Evolutionary conservation across 2,888 invertebrate genomes (phyloP).

Genomic region (Conistra vaccinii): DNA sequence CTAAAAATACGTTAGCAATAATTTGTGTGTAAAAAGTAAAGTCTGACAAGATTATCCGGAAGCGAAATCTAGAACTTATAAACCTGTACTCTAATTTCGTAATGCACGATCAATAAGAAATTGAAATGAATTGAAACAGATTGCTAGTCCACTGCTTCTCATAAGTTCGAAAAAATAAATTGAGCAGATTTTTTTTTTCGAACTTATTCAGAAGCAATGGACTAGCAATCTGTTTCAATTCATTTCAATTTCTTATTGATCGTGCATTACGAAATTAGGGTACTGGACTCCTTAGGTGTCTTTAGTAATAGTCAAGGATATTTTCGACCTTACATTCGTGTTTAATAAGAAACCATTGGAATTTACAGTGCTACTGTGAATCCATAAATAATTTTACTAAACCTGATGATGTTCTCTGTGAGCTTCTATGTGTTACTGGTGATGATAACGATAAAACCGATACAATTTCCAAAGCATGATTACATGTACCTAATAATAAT

Average conservation of each 20-base stretch:
- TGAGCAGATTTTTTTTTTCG: no score
- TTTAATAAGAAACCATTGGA: background rate
- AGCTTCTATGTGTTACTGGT: background rate
- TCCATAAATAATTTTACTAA: background rate
- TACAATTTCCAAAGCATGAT: slow-evolving; percentile 5
- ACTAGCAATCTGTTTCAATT: no score
- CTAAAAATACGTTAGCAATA: background rate
- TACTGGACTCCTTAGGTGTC: background rate
- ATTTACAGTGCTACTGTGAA: no score
- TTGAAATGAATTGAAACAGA: no score
- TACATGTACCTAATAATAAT: slow-evolving; percentile 12
- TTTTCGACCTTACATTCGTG: background rate
- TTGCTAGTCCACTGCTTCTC: no score
- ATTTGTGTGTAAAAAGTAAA: background rate
- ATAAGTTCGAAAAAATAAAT: no score
- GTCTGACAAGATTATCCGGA: background rate
- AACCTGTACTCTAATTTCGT: no score
- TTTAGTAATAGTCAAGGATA: background rate
- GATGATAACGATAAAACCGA: background rate
- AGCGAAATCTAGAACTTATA: background rate
- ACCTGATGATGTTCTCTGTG: background rate
- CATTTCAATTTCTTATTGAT: no score
- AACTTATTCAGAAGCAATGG: no score
- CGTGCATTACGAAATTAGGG: no score
- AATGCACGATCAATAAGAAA: no score